Base-by-base conservation (phyloP, 2,888 invertebrate genomes). In the Silvanus unidentatus region DNA sequence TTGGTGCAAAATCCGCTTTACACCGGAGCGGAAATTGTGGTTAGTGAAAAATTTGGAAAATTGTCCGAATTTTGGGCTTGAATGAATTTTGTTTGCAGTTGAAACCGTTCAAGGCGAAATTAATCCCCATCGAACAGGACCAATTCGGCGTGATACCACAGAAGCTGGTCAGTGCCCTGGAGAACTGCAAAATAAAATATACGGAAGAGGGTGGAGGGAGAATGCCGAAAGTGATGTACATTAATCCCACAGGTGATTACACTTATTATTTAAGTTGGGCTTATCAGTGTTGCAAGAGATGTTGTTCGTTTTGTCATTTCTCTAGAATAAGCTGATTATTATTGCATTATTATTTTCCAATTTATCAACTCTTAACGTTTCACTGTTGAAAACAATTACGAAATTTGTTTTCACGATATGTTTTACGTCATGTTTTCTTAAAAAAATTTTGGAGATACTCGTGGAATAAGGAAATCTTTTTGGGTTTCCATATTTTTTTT, bases 201-300 rank as follows among this genome's bases (percentile, higher is more conserved):
- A 59, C 61, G 2, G 60, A 75, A 45, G 63, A 62, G 41, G 64
- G 63, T 15, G 61, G 61, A 48, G 63, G 59, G 48, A 77, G 74
- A 62, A 83, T 86, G 79, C 88, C 88, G 0, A 84, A 82, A 65
- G 60, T 83, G 43, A 69, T 89, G 62, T 88, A 88, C 69, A 64
- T 84, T 6, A 86, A 86, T 50, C 86, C 89, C 0, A 88, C 84
- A 9, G 70, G 66, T 56, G n/a, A n/a, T n/a, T 88, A 88, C 69
- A 64, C 84, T 6, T 86, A 86, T 50, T 85, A 89, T 0, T 88
- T 84, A 9, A 69, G 66, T 56, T 22, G 22, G 4, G 3, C 22
- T 22, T 22, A 22, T 22, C 22, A 22, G 3, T 5, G 22, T 22
- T 22, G 22, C 22, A 8, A 22, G 4, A 22, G 3, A 22, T 22